Percentiles rank a stretch among this genome's conserved stretches.
Conservation (phyloP, 2,113 vertebrate genomes). For the Labrus mixtus region DNA sequence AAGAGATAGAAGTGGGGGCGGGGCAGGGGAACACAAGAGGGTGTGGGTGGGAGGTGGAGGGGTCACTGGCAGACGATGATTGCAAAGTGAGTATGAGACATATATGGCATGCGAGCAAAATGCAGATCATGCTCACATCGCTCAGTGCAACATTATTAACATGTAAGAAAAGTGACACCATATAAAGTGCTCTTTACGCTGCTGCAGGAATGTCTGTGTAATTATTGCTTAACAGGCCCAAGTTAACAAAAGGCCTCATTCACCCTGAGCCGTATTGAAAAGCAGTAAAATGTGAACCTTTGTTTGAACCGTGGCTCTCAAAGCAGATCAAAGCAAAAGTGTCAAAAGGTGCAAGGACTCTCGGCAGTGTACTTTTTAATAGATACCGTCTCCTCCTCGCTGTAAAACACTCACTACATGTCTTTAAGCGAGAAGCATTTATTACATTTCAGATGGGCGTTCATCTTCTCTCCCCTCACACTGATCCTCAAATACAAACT, state of each 20-base stretch:
- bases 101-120: slow-evolving; percentile 36
- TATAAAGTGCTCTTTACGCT: slow-evolving; percentile 69
- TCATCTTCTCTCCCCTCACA: neutral
- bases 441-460: slow-evolving; percentile 8
- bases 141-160: slow-evolving; percentile 32
- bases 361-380: slow-evolving; percentile 19
- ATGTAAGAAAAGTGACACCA: slow-evolving; percentile 1
- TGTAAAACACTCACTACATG: neutral
- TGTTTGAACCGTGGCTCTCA: slow-evolving; percentile 73
- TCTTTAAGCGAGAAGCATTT: slow-evolving; percentile 13
- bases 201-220: slow-evolving; percentile 71
- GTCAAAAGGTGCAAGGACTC: slow-evolving; percentile 48
- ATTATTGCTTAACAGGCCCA: slow-evolving; percentile 73
- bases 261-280: slow-evolving; percentile 50
- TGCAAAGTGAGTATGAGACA: slow-evolving; percentile 56
- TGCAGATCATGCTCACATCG: slow-evolving; percentile 18
- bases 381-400: slow-evolving; percentile 29
- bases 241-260: slow-evolving; percentile 77
- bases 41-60: slow-evolving; percentile 22
- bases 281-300: slow-evolving; percentile 73
- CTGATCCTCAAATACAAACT: slow-evolving; percentile 5
- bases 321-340: slow-evolving; percentile 73
- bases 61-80: slow-evolving; percentile 57
- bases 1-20: slow-evolving; percentile 72
- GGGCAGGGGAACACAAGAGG: slow-evolving; percentile 37